A percentile compares a stretch with the other conserved stretches of the same genome.
Evolutionary conservation across 2,797 vertebrate genomes (phyloP).

Genomic region (Esox masquinongy): DNA sequence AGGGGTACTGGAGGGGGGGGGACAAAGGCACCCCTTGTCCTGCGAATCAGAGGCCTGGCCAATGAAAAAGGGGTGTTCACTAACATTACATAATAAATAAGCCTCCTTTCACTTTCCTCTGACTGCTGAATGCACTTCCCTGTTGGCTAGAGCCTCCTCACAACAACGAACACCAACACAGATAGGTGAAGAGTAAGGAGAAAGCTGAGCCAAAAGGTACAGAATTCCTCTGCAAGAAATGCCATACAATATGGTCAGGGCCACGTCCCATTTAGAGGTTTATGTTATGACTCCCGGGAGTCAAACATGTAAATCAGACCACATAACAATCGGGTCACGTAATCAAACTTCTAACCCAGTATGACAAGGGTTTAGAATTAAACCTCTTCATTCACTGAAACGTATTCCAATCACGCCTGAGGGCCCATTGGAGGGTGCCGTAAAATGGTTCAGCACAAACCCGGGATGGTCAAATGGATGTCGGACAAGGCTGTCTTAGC

Average conservation of each 20-base stretch:
- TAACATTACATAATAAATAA: constrained; percentile 72
- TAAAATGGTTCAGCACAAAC: no score
- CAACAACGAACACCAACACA: constrained; percentile 61
- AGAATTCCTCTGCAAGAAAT: constrained; percentile 20
- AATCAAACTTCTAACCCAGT: not conserved
- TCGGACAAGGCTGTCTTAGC: no score
- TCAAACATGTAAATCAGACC: not conserved
- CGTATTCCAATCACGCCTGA: no score
- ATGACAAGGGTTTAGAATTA: no score
- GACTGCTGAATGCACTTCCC: constrained; percentile 60
- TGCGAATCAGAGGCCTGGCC: constrained; percentile 69
- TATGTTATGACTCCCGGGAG: not conserved
- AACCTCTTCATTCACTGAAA: no score
- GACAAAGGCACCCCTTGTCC: constrained; percentile 89
- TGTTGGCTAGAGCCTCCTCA: constrained; percentile 56
- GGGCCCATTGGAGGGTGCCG: no score
- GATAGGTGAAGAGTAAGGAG: constrained; percentile 39
- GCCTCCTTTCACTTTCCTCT: constrained; percentile 61
- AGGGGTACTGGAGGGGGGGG: constrained; percentile 9
- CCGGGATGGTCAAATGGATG: no score
- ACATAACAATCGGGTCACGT: not conserved
- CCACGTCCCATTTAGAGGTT: not conserved
- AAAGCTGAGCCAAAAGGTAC: constrained; percentile 20
- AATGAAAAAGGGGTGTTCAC: constrained; percentile 72
- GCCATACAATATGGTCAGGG: constrained; percentile 53